Evolutionary conservation across 2,113 vertebrate genomes (phyloP).

Genomic region (Columbina picui): DNA sequence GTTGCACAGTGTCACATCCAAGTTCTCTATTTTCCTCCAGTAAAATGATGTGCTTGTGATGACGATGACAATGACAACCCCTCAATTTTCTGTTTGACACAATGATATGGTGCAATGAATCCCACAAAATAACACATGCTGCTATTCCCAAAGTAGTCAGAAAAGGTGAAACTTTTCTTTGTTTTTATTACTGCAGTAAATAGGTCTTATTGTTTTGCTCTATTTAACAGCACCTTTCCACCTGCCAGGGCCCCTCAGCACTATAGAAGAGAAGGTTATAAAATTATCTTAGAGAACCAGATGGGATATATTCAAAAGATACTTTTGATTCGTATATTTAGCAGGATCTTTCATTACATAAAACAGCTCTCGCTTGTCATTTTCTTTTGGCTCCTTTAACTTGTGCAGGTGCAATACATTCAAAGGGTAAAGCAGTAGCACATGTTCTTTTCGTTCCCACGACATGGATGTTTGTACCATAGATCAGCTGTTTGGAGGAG

Average conservation of each 20-base stretch:
- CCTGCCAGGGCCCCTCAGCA: not conserved
- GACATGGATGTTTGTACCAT: not conserved
- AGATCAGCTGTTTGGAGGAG: constrained; percentile 25
- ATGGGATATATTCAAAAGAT: not conserved
- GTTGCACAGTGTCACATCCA: not conserved
- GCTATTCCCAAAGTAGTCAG: not conserved
- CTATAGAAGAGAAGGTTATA: not conserved
- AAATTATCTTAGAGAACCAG: constrained; percentile 27
- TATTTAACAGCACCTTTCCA: not conserved
- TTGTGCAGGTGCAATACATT: not conserved
- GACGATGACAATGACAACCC: not conserved
- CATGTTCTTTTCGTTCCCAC: constrained; percentile 2
- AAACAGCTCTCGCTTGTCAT: not conserved
- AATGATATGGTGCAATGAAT: not conserved
- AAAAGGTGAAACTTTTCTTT: not conserved
- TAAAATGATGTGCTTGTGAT: not conserved
- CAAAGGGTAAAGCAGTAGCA: constrained; percentile 15
- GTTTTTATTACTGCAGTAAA: not conserved
- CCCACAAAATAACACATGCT: not conserved
- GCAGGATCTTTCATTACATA: not conserved
- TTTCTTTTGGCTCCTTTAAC: constrained; percentile 13
- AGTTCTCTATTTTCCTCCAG: not conserved
- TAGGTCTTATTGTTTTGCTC: not conserved
- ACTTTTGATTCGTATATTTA: constrained; percentile 10
- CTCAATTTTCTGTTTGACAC: not conserved